These are phyloP conservation scores for Grantiella picta DNA, from an alignment of 2,113 vertebrate species.

Conservation along the genomic window DNA sequence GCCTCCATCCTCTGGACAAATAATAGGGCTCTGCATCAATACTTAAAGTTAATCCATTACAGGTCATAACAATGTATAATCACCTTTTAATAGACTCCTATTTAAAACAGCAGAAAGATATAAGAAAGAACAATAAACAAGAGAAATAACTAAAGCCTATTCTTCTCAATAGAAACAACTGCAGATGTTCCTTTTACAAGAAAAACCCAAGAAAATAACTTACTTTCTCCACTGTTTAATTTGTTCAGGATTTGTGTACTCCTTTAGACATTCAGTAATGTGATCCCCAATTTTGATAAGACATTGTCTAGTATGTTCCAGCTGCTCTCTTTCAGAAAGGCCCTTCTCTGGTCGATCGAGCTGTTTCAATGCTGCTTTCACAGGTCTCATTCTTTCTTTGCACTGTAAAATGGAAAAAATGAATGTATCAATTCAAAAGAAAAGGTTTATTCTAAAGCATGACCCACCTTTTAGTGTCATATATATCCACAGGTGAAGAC, in stretches of 20 bases:
- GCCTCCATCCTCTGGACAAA: not conserved
- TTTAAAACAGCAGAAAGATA: not conserved
- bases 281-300: slow-evolving; percentile 98
- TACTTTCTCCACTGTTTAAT: slow-evolving; percentile 99
- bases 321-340: slow-evolving; percentile 95
- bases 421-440: not conserved
- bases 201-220: slow-evolving; percentile 6
- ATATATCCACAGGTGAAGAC: not conserved
- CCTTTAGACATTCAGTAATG: slow-evolving; percentile 96
- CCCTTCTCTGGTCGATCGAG: slow-evolving; percentile 96
- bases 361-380: slow-evolving; percentile 96
- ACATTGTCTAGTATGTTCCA: slow-evolving; percentile 95
- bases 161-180: not conserved
- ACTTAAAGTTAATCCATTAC: not conserved
- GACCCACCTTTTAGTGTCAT: not conserved
- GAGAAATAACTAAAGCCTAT: not conserved
- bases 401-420: slow-evolving; percentile 77
- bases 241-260: slow-evolving; percentile 92
- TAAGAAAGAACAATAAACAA: not conserved
- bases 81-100: not conserved
- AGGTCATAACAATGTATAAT: not conserved
- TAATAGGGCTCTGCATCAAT: not conserved
- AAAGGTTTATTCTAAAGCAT: not conserved
- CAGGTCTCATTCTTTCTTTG: slow-evolving; percentile 97
- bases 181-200: not conserved